A percentile compares a stretch with the other conserved stretches of the same genome.
Evolutionary conservation across 2,797 vertebrate species (phyloP).

Genomic region (Gymnothorax javanicus): DNA sequence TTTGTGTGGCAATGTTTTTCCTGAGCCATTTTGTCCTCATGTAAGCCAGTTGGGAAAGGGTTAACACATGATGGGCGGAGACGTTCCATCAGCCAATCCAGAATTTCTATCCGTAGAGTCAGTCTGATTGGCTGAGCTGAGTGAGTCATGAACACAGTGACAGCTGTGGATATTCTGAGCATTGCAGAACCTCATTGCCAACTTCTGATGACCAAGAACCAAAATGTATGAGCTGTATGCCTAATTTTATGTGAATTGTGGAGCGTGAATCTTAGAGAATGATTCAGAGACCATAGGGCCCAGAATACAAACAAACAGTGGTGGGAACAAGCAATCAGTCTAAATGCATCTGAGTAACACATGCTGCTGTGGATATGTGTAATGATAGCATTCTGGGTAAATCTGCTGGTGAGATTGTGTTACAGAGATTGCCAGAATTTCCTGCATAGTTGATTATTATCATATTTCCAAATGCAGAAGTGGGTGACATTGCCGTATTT

Average conservation of each 20-base stretch:
- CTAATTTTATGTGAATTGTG: slow-evolving; percentile 38
- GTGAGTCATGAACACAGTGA: neutral
- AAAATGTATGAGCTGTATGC: slow-evolving; percentile 28
- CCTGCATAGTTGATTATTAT: neutral
- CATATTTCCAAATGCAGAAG: neutral
- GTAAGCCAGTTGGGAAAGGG: too few species aligned
- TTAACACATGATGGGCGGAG: neutral
- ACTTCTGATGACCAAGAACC: slow-evolving; percentile 42
- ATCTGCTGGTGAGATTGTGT: neutral
- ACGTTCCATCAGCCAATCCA: neutral
- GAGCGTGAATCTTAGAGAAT: slow-evolving; percentile 49
- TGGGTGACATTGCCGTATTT: neutral
- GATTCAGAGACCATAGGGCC: slow-evolving; percentile 35
- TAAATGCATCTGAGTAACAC: slow-evolving; percentile 37
- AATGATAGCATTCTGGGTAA: slow-evolving; percentile 17
- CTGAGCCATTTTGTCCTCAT: too few species aligned
- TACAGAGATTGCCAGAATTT: neutral
- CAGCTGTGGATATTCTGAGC: neutral
- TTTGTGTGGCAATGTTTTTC: too few species aligned
- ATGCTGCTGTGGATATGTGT: slow-evolving; percentile 24
- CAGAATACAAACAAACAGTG: slow-evolving; percentile 37
- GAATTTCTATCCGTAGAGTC: neutral
- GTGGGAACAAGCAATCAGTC: slow-evolving; percentile 16
- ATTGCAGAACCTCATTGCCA: slow-evolving; percentile 53
- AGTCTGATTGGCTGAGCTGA: neutral